Conservation (phyloP, 2,113 vertebrate genomes). For the Saimiri boliviensis region DNA sequence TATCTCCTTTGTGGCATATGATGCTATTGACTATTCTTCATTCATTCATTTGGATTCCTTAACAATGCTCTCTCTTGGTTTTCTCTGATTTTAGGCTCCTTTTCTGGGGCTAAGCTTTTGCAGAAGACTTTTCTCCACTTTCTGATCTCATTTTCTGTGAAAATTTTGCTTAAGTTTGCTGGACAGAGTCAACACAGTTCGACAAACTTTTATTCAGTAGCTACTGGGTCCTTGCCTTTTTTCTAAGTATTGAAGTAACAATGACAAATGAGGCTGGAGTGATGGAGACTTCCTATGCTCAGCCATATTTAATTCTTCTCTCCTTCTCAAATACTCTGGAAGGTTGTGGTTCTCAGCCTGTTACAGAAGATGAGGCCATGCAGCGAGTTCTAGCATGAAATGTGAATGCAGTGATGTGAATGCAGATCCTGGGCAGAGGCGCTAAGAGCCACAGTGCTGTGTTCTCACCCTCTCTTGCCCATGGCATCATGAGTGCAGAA, state of each 20-base stretch:
- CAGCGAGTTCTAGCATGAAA: not conserved
- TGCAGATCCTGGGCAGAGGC: not conserved
- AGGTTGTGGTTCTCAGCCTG: not conserved
- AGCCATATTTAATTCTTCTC: not conserved
- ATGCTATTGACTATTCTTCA: slow-evolving; percentile 39
- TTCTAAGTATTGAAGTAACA: not conserved
- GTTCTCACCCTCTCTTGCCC: not conserved
- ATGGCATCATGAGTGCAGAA: not conserved
- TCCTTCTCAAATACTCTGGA: not conserved
- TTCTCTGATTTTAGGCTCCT: not conserved
- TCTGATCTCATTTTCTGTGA: not conserved
- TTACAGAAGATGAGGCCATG: not conserved
- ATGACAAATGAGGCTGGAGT: not conserved
- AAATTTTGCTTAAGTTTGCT: not conserved
- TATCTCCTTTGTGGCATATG: slow-evolving; percentile 42
- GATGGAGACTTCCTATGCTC: not conserved
- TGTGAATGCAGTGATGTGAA: not conserved
- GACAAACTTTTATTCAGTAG: not conserved
- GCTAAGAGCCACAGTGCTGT: not conserved
- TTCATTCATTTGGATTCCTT: slow-evolving; percentile 49
- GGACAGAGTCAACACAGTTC: not conserved
- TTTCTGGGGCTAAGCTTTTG: not conserved
- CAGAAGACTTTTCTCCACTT: not conserved
- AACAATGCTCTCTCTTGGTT: not conserved
- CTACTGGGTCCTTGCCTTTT: not conserved